Base-by-base conservation (phyloP, 2,113 vertebrate species). In the Otus sunia region DNA sequence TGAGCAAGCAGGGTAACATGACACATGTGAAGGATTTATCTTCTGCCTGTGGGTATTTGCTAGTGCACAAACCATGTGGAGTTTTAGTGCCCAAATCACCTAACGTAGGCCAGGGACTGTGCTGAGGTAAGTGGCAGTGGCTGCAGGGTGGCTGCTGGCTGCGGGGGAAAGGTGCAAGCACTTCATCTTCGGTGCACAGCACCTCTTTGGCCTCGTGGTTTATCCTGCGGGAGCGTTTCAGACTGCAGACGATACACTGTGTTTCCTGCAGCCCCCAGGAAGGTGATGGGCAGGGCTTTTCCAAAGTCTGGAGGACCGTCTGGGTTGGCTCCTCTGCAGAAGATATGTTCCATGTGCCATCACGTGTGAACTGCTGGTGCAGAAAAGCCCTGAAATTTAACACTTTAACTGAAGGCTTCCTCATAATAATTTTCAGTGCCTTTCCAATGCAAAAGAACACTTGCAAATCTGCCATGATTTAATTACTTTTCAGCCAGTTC, bases 281-380 rank as follows among this genome's bases (percentile, higher is more conserved):
- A 17, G 37, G 29, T 21, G 18, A 5, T 34, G 76, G 39, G n/a
- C 39, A 43, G 15, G 15, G 36, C n/a, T 55, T 29, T 27, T 36
- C 16, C 4, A 16, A 25, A 19, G 37, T 18, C 36, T 43, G 41
- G 21, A 72, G 56, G 36, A 29, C 29, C 14, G 3, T 39, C 37
- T 14, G 41, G 17, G 23, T 60, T 30, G 59, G 34, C 72, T 56
- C 59, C 56, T 63, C 21, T 47, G 55, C 66, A 39, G 37, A 69
- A 27, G 27, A 43, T 12, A 1, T 0, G 0, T 69, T 74, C 34
- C 53, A 14, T 1, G 0, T 72, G 62, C 60, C 50, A 9, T 27
- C 23, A 5, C 6, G 1, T 23, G 26, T n/a, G 60, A 53, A 49
- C 26, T 47, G 37, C 55, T 75, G 45, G 9, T 43, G 22, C 7